Percentiles rank a stretch among this genome's conserved stretches.
These are phyloP conservation scores for Enteromius mattozi DNA, from an alignment of 2,797 vertebrate species.

Conservation along the genomic window DNA sequence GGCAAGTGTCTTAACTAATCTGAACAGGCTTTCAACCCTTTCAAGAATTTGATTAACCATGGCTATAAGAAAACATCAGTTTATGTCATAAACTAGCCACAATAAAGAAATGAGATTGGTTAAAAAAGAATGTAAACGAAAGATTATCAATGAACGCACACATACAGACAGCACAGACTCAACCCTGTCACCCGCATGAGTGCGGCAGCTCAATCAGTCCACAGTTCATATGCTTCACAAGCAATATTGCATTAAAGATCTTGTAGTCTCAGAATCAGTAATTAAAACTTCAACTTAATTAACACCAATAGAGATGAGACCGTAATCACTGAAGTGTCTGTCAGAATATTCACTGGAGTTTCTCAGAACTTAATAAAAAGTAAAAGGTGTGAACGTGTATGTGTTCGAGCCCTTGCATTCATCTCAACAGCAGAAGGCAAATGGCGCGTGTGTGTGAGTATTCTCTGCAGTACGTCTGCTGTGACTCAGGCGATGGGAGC, in stretches of 20 bases:
- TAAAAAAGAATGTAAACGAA: neutral
- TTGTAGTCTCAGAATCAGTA: neutral
- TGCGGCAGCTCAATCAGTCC: neutral
- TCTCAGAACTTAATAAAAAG: constrained; percentile 5
- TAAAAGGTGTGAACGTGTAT: neutral
- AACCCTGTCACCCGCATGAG: neutral
- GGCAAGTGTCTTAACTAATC: too few relatives aligned
- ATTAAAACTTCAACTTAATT: constrained; percentile 5
- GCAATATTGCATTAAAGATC: neutral
- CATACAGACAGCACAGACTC: neutral
- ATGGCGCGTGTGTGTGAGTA: constrained; percentile 13
- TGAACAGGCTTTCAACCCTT: too few relatives aligned
- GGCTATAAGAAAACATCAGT: neutral
- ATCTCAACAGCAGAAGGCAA: constrained; percentile 11
- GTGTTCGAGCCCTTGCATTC: constrained; percentile 4
- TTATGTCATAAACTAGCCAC: neutral
- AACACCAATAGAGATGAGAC: neutral
- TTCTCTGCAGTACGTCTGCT: constrained; percentile 36
- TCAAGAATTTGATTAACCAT: neutral
- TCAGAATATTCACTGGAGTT: neutral
- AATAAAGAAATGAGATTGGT: neutral
- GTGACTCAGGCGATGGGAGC: constrained; percentile 12
- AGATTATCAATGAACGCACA: neutral
- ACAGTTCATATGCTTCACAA: neutral
- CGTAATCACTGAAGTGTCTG: neutral